Evolutionary conservation across 2,113 vertebrate species (phyloP), one percentile per base, ranked within the genome.

Genomic region (Oenanthe melanoleuca): DNA sequence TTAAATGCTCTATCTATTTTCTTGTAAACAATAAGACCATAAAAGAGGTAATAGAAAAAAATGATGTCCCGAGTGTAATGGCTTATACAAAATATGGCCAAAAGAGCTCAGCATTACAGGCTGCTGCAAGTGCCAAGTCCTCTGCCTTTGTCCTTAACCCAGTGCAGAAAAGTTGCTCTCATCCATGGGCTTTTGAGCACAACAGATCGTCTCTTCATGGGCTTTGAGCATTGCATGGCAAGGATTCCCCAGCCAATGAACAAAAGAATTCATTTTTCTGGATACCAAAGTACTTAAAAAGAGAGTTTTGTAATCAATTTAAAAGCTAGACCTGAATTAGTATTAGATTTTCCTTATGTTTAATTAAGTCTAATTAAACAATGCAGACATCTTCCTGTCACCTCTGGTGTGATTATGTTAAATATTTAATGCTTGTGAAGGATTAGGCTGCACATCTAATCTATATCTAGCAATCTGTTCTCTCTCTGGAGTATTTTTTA

Each of bases 341-440:
- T 88, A 95, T 98, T 95, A 97, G 94, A 92, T 91, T 95, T 97
- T 97, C 92, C 96, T 97, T 97, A 96, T 97, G 97, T 97, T 97
- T 98, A 98, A 98, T 98, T 98, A 98, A 98, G 96, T 96, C 96
- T 97, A 98, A 97, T 98, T 98, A 98, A 98, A 98, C 97, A 98
- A 97, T 97, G 95, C 97, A 92, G 93, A 96, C 96, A 93, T 97
- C 96, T 97, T 96, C 95, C 93, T 97, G 96, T 97, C 98, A 98
- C 97, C 98, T 97, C 97, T 67, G 96, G 92, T 92, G 93, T 88
- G 90, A 97, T 97, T 96, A 96, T 95, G 96, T 96, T 98, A 97
- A 98, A 98, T 98, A 97, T 98, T 98, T 98, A 98, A 98, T 98
- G 97, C 93, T 65, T 88, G 82, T 96, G 97, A 98, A 97, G 97